Evolutionary conservation across 1,140 invertebrate species (phyloP).

Genomic region (Paraescarpia echinospica): DNA sequence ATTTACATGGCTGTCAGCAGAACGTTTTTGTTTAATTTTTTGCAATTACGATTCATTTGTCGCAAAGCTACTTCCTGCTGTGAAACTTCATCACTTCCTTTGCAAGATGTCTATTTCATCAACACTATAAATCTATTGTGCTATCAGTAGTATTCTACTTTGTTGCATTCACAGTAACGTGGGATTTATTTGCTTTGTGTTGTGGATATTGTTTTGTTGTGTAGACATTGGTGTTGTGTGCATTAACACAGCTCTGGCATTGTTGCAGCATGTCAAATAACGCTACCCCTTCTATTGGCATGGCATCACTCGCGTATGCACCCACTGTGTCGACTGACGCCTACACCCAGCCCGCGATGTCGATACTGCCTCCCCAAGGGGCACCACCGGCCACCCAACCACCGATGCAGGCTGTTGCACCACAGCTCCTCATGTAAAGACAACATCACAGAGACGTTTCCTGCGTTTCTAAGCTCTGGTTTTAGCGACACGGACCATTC

Average conservation of each 20-base stretch:
- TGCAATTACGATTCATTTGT: not conserved
- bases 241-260: not conserved
- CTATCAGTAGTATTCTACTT: no score
- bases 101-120: no score
- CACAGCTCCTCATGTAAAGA: not conserved
- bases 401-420: not conserved
- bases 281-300: not conserved
- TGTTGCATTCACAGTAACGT: not conserved
- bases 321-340: not conserved
- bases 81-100: no score
- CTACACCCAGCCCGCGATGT: not conserved
- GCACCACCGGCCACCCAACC: not conserved
- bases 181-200: not conserved
- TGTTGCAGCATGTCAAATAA: not conserved
- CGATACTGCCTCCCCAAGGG: not conserved
- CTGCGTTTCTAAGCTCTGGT: not conserved
- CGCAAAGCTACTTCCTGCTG: no score
- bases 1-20: not conserved
- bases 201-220: not conserved
- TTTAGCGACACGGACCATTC: not conserved
- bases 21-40: not conserved
- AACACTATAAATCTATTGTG: no score
- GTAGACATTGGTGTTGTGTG: no score
- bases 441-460: not conserved
- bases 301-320: not conserved